Percentiles rank a stretch among this genome's conserved stretches.
phyloP scores from a whole-genome alignment of 1,140 invertebrate species.

The Sycophila sp. region DNA sequence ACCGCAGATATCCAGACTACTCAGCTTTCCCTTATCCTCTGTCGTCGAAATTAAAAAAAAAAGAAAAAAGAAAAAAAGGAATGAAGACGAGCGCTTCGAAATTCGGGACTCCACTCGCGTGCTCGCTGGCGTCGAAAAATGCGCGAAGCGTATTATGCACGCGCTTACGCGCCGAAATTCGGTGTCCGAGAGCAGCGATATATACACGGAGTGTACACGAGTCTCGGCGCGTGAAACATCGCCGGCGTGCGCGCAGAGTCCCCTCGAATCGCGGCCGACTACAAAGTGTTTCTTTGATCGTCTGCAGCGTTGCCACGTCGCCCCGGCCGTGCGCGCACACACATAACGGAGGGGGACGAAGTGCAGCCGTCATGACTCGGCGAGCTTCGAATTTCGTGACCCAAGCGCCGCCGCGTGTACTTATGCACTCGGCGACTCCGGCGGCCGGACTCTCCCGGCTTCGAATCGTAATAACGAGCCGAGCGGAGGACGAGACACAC shows the following conservation, averaged over 20 bases:
- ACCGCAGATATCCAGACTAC: no score
- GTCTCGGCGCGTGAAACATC: neutral
- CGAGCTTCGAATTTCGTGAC: conserved; percentile 14
- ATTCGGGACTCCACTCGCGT: no score
- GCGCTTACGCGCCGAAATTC: neutral
- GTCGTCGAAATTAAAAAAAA: no score
- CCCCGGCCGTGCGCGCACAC: no score
- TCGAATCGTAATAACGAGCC: conserved; percentile 1
- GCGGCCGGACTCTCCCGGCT: no score
- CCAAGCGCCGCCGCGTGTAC: neutral
- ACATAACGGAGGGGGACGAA: neutral
- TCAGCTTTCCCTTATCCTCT: no score
- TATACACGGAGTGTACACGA: no score
- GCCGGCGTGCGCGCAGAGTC: no score
- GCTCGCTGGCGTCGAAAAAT: neutral
- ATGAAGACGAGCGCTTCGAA: no score
- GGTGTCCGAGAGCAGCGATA: no score
- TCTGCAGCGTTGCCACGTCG: conserved; percentile 23
- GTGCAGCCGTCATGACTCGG: neutral
- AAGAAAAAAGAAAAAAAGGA: no score
- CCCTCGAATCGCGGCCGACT: neutral
- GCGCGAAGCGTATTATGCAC: neutral
- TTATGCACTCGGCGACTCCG: neutral
- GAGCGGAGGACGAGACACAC: neutral
- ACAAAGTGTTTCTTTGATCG: conserved; percentile 30